Base-by-base conservation (phyloP, 2,113 vertebrate species). In the Sturnus vulgaris region DNA sequence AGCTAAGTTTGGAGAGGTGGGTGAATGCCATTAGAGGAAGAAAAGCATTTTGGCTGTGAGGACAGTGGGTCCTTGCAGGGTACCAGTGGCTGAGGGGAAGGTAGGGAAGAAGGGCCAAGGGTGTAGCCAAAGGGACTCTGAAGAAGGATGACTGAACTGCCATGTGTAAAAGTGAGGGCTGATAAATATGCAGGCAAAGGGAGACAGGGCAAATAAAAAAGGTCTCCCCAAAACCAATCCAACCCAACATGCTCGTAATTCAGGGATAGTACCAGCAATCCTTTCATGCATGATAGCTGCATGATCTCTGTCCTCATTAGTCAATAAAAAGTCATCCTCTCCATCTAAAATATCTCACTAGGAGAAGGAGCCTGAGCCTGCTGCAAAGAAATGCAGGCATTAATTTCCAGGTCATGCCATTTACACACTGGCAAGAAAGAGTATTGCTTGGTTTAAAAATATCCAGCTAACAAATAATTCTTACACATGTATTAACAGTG, bases 251-350 rank as follows among this genome's bases (percentile, higher is more conserved):
- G 69, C 61, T 79, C 76, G 92, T 92, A 82, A 88, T 96, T 97
- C 90, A 95, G 92, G 88, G 86, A 68, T 42, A 94, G 60, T 86
- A 66, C 55, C 76, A 93, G 69, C 69, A 92, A 33, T 78, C 75
- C 31, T 93, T 91, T 92, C 63, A 70, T 55, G 90, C 12, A 9
- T 5, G 12, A 63, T 59, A 94, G 68, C 59, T 95, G 82, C 68
- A 59, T 90, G 69, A 20, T 70, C 64, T 82, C 70, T 59, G 14
- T 92, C 72, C 50, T 86, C 22, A 37, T 53, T 27, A 55, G 49
- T 75, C 37, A 84, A 57, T 55, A 64, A 75, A 64, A 91, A 70
- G 15, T 39, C 40, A 81, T 75, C 69, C 35, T 73, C 69, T 88
- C 69, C 35, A 53, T 65, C 56, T 50, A 42, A 68, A 71, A 81